phyloP scores from a whole-genome alignment of 1,140 invertebrate genomes.

The Pteromalus puparum region DNA sequence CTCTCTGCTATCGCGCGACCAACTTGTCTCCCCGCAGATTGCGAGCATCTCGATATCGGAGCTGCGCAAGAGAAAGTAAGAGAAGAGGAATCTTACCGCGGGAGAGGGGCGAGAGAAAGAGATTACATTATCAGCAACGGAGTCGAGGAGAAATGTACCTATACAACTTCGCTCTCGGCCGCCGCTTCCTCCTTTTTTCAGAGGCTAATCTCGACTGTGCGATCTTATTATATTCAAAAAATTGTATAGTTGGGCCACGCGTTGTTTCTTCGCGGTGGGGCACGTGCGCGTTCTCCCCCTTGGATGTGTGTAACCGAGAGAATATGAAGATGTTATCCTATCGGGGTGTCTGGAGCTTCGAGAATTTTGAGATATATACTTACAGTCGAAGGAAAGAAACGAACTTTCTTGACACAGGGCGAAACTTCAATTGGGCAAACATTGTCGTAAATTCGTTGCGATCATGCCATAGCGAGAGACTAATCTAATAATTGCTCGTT shows the following conservation, averaged over 20 bases:
- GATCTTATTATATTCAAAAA: slow-evolving; percentile 46
- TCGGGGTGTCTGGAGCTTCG: neutral
- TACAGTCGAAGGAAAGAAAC: slow-evolving; percentile 13
- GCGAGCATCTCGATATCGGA: slow-evolving; percentile 50
- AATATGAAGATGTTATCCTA: slow-evolving; percentile 7
- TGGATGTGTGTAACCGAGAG: neutral
- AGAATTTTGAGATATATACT: neutral
- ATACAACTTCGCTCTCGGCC: slow-evolving; percentile 29
- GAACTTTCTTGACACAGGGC: neutral
- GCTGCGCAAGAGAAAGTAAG: neutral
- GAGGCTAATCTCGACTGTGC: slow-evolving; percentile 34
- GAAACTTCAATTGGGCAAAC: neutral
- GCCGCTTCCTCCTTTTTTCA: slow-evolving; percentile 9
- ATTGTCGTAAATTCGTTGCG: no score
- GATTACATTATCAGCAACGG: slow-evolving; percentile 48
- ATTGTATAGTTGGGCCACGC: slow-evolving; percentile 24
- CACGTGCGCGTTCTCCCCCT: neutral
- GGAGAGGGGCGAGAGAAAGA: slow-evolving; percentile 17
- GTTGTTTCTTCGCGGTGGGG: neutral
- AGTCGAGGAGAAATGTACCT: slow-evolving; percentile 21
- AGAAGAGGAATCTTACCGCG: neutral
- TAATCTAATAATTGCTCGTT: no score
- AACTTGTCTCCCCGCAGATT: slow-evolving; percentile 53
- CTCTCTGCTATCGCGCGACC: slow-evolving; percentile 47
- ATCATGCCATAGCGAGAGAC: no score